Evolutionary conservation across 2,797 vertebrate species (phyloP).

Genomic region (Rhodeus uyekii): DNA sequence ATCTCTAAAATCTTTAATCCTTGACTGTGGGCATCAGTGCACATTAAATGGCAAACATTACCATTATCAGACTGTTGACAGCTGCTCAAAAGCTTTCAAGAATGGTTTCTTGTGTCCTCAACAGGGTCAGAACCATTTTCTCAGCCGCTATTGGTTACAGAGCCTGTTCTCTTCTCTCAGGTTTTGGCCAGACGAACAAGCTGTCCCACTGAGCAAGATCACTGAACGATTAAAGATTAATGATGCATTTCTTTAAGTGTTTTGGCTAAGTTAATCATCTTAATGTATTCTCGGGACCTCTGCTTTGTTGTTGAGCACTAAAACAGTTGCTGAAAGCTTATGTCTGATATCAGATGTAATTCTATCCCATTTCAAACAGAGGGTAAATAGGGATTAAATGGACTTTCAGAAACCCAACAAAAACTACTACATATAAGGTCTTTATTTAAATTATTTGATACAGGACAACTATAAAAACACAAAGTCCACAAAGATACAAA

Average conservation of each 20-base stretch:
- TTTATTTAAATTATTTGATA: no score
- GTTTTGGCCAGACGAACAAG: slow-evolving; percentile 57
- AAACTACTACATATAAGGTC: neutral
- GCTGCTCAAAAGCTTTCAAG: neutral
- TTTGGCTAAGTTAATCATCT: slow-evolving; percentile 75
- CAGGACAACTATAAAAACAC: no score
- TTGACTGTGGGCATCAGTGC: neutral
- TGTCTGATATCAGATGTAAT: slow-evolving; percentile 16
- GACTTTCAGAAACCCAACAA: neutral
- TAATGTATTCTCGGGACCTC: slow-evolving; percentile 61
- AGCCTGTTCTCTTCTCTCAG: slow-evolving; percentile 42
- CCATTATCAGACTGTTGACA: neutral
- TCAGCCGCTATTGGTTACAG: slow-evolving; percentile 36
- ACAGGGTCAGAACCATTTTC: slow-evolving; percentile 35
- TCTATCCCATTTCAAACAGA: neutral
- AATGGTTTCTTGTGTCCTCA: slow-evolving; percentile 37
- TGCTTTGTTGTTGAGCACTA: slow-evolving; percentile 37
- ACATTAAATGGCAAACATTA: neutral
- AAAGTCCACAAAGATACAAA: no score
- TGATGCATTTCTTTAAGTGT: slow-evolving; percentile 77
- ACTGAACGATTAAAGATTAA: slow-evolving; percentile 78
- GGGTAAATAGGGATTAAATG: neutral
- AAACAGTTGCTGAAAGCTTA: neutral
- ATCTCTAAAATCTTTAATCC: neutral
- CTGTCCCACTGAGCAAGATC: slow-evolving; percentile 70